Base-by-base conservation (phyloP, 2,888 invertebrate genomes). In the Empis stercorea region DNA sequence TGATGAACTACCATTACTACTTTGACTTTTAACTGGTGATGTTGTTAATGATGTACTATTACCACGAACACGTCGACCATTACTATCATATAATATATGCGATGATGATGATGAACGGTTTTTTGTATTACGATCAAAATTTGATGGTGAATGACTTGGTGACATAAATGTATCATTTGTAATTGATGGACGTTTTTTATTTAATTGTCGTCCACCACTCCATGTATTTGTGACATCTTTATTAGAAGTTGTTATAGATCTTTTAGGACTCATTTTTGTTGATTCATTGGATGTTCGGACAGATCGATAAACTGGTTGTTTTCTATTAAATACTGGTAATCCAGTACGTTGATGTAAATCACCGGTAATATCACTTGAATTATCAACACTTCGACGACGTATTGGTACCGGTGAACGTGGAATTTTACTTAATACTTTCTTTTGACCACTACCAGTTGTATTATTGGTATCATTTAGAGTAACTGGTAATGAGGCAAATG, bases 171-270 rank as follows among this genome's bases (percentile, higher is more conserved):
- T 84, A 52, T 83, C 84, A 23, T 75, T 70, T 2, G 75, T 78
- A 48, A 79, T 61, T 2, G 72, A 71, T 2, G 77, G 71, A 4
- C 79, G 59, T 56, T 56, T 70, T 48, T 61, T 70, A 56, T 51
- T 64, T 58, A 52, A 61, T 2, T 54, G 71, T 17, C 58, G 58
- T 34, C 85, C 73, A 1, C 85, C 85, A 51, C 79, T 80, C 86
- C 86, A 87, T 0, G 86, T 87, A 55, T 81, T 83, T 47, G 79
- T 76, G 2, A 76, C 74, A 42, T 76, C 74, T 4, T 73, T 71
- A 54, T 52, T 71, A 60, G 57, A 64, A 63, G 30, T 70, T 64
- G 30, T 65, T 68, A 43, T 65, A 56, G 52, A 62, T 17, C 49
- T 48, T 1, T 57, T 47, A 48, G 52, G 30, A 32, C 5, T 2